These are phyloP conservation scores for Cygnus buccinator DNA, from an alignment of 2,113 vertebrate species.

Conservation along the genomic window DNA sequence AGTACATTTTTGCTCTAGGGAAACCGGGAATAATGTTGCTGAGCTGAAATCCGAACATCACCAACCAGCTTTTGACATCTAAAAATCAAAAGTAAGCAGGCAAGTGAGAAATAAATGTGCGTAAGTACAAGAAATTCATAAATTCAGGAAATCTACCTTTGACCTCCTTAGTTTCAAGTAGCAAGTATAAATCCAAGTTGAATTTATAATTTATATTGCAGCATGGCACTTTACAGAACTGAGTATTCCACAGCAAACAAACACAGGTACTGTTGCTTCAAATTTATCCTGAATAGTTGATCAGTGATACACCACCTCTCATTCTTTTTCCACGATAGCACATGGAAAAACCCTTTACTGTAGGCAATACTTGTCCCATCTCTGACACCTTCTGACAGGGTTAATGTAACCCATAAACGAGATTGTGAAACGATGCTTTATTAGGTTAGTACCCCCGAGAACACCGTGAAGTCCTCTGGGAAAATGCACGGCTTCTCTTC, in stretches of 20 bases:
- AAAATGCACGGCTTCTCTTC: neutral
- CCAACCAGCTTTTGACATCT: constrained; percentile 99
- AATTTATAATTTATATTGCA: neutral
- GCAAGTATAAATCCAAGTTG: neutral
- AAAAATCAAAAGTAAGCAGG: constrained; percentile 52
- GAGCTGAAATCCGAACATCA: constrained; percentile 99
- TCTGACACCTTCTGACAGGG: neutral
- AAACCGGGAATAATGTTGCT: constrained; percentile 99
- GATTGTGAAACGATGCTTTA: neutral
- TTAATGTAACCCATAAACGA: neutral
- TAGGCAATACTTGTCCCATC: neutral
- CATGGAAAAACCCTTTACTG: neutral
- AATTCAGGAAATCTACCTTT: neutral
- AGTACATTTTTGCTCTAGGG: constrained; percentile 94
- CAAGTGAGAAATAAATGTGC: neutral
- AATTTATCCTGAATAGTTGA: neutral
- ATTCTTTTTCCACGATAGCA: neutral
- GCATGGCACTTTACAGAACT: neutral
- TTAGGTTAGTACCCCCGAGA: neutral
- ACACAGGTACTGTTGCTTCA: neutral
- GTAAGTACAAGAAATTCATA: neutral
- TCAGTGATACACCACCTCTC: neutral
- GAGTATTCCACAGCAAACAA: neutral
- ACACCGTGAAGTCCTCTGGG: neutral
- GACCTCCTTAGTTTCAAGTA: neutral